These are phyloP conservation scores for Muricea muricata DNA, from an alignment of 92 coral and sea anemone genomes.

Conservation along the genomic window DNA sequence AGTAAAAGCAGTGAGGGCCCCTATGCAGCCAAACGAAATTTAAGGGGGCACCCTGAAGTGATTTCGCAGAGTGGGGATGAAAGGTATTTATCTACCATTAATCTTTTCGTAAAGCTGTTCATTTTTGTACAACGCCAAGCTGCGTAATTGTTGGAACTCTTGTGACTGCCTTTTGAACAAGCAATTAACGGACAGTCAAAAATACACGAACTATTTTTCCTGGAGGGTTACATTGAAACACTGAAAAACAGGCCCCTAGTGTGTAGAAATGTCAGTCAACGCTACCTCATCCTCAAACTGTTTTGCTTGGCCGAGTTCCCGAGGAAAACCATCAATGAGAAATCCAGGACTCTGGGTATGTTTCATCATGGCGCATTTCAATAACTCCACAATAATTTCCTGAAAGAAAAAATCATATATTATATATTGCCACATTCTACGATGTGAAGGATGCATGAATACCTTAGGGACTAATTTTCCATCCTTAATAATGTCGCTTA, in stretches of 20 bases:
- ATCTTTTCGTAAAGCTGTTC: too few relatives aligned
- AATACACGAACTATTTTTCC: too few relatives aligned
- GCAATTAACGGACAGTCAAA: too few relatives aligned
- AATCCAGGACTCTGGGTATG: constrained; percentile 27
- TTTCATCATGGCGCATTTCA: constrained; percentile 41
- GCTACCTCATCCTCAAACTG: constrained; percentile 40
- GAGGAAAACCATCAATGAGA: constrained; percentile 44
- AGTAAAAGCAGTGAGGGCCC: too few relatives aligned
- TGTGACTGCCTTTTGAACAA: too few relatives aligned
- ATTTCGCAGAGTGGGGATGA: too few relatives aligned
- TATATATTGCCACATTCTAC: neutral
- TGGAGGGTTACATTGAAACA: neutral
- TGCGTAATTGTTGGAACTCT: too few relatives aligned
- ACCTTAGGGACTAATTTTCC: constrained; percentile 89
- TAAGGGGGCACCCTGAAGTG: too few relatives aligned
- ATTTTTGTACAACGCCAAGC: too few relatives aligned
- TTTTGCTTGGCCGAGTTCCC: constrained; percentile 42
- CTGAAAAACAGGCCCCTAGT: neutral
- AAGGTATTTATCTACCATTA: too few relatives aligned
- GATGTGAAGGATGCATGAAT: neutral
- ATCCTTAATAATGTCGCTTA: constrained; percentile 75
- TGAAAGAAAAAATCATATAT: neutral
- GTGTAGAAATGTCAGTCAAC: neutral
- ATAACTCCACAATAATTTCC: constrained; percentile 25
- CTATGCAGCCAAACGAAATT: too few relatives aligned